Percentiles rank a stretch among this genome's conserved stretches.
Conservation (phyloP, 2,797 vertebrate species). For the Aotus griseimembra region DNA sequence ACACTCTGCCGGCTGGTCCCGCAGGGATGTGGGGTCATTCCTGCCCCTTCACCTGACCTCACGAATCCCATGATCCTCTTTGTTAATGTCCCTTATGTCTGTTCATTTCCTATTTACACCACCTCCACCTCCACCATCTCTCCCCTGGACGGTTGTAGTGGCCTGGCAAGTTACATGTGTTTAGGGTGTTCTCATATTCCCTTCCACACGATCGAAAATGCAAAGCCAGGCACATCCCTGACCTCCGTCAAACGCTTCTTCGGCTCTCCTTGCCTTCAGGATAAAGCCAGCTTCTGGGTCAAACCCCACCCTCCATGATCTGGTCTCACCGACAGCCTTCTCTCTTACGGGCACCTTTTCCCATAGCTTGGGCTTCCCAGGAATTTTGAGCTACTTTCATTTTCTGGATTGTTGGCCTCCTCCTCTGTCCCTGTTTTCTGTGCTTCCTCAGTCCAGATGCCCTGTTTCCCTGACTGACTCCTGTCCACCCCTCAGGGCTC, state of each 20-base stretch:
- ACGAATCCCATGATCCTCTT: neutral
- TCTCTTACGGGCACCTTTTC: neutral
- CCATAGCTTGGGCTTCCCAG: neutral
- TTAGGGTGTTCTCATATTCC: neutral
- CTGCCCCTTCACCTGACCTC: neutral
- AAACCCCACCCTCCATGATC: neutral
- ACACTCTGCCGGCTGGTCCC: rapidly evolving
- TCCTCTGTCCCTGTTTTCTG: neutral
- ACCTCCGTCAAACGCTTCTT: neutral
- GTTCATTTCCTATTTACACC: too few species aligned
- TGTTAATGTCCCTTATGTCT: neutral
- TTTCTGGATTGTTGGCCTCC: neutral
- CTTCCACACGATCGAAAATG: neutral
- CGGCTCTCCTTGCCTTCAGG: neutral
- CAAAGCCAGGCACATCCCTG: neutral
- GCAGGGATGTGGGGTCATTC: neutral
- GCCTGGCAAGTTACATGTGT: neutral
- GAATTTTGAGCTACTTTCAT: neutral
- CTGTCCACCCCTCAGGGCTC: too few species aligned
- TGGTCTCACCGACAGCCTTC: neutral
- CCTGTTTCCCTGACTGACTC: too few species aligned
- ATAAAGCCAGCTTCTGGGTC: too few species aligned
- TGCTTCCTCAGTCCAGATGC: too few species aligned
- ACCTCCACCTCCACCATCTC: neutral
- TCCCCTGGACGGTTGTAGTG: neutral